phyloP scores from a whole-genome alignment of 1,140 invertebrate species.

The Leptoteleia sp. region DNA sequence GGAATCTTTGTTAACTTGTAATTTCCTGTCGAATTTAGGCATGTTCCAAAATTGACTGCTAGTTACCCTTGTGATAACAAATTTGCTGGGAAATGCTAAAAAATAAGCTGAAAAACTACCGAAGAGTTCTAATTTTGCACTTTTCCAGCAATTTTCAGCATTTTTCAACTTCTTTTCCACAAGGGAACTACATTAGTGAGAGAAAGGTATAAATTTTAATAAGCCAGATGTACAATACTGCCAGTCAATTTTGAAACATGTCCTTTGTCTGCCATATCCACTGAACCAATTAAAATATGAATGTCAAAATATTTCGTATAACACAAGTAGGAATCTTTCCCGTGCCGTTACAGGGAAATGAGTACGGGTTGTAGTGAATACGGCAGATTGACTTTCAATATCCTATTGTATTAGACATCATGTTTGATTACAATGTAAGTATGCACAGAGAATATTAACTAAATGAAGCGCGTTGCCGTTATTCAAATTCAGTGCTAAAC shows the following conservation, averaged over 20 bases:
- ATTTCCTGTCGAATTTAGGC: no score
- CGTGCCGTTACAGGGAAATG: conserved; percentile 52
- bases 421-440: conserved; percentile 70
- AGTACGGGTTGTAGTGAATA: conserved; percentile 75
- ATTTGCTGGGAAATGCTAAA: no score
- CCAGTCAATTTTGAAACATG: no score
- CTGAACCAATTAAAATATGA: conserved; percentile 37
- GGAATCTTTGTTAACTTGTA: conserved; percentile 38
- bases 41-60: no score
- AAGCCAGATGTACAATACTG: no score
- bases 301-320: neutral
- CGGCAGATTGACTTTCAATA: conserved; percentile 75
- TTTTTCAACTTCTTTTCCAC: no score
- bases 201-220: no score
- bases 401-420: conserved; percentile 74
- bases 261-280: conserved; percentile 73
- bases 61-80: no score
- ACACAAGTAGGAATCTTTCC: conserved; percentile 22
- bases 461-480: conserved; percentile 44
- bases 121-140: no score
- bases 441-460: conserved; percentile 48
- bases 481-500: conserved; percentile 36
- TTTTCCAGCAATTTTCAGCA: no score
- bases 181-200: no score
- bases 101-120: no score